These are phyloP conservation scores for Cephus nigrinus DNA, from an alignment of 2,888 invertebrate genomes.

Conservation along the genomic window DNA sequence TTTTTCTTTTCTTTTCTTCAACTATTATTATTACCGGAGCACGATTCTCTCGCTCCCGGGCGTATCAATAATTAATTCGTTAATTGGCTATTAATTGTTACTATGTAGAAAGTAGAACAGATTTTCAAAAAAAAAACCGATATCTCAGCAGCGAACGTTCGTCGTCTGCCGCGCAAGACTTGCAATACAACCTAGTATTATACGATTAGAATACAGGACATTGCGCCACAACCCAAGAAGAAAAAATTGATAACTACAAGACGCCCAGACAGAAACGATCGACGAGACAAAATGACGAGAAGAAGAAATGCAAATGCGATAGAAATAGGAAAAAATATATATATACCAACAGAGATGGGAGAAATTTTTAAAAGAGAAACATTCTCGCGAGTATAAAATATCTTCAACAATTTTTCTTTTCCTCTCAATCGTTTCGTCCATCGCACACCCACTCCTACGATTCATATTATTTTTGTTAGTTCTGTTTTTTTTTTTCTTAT, in stretches of 20 bases:
- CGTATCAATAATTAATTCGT: neutral
- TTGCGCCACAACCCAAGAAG: conserved; percentile 5
- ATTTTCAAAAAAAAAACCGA: neutral
- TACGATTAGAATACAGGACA: conserved; percentile 7
- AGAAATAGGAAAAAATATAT: neutral
- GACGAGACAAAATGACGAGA: neutral
- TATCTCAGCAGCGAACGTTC: neutral
- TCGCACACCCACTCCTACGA: neutral
- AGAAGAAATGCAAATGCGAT: neutral
- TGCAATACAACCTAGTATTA: conserved; percentile 6
- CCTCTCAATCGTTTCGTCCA: neutral
- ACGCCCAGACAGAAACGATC: neutral
- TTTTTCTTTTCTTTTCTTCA: neutral
- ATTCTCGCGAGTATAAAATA: neutral
- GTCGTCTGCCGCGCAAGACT: neutral
- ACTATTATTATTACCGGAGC: neutral
- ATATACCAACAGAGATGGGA: neutral
- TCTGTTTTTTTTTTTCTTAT: neutral
- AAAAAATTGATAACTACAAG: neutral
- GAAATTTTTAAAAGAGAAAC: neutral
- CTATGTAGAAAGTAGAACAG: neutral
- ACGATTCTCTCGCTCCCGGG: neutral
- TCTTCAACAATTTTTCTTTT: neutral
- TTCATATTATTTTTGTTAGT: neutral
- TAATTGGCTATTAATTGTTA: conserved; percentile 4